Evolutionary conservation across 2,797 vertebrate species (phyloP).

Genomic region (Argya squamiceps): DNA sequence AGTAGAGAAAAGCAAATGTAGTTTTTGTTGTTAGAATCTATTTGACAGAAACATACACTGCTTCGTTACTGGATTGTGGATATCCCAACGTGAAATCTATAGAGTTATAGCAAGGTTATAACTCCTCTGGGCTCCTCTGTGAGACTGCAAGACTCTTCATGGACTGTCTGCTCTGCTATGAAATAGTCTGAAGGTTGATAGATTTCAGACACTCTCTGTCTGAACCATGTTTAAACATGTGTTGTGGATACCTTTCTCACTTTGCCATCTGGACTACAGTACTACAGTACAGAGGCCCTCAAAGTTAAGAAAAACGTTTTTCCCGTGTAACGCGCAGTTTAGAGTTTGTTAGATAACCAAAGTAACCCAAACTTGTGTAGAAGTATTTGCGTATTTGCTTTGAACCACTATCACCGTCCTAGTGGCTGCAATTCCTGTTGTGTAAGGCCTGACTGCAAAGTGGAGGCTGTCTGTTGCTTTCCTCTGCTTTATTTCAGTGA

Average conservation of each 20-base stretch:
- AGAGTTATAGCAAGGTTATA: background rate
- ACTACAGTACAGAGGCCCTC: background rate
- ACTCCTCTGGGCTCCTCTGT: background rate
- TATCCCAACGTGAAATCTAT: background rate
- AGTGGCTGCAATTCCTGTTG: background rate
- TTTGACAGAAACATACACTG: background rate
- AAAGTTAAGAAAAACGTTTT: background rate
- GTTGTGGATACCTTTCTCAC: background rate
- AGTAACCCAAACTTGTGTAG: background rate
- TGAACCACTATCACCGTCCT: background rate
- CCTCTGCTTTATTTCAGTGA: background rate
- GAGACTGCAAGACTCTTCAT: background rate
- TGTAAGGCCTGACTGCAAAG: background rate
- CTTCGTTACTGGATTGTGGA: background rate
- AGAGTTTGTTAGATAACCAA: background rate
- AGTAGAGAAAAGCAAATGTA: background rate
- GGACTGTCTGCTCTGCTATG: background rate
- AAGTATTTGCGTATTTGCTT: background rate
- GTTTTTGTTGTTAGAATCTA: background rate
- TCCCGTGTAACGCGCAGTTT: background rate
- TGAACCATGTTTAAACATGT: background rate
- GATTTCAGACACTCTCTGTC: background rate
- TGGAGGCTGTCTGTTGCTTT: background rate
- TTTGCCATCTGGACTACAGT: background rate
- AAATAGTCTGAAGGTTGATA: background rate